A percentile compares a stretch with the other conserved stretches of the same genome.
These are phyloP conservation scores for Platyura marginata DNA, from an alignment of 1,140 invertebrate species.

Conservation along the genomic window DNA sequence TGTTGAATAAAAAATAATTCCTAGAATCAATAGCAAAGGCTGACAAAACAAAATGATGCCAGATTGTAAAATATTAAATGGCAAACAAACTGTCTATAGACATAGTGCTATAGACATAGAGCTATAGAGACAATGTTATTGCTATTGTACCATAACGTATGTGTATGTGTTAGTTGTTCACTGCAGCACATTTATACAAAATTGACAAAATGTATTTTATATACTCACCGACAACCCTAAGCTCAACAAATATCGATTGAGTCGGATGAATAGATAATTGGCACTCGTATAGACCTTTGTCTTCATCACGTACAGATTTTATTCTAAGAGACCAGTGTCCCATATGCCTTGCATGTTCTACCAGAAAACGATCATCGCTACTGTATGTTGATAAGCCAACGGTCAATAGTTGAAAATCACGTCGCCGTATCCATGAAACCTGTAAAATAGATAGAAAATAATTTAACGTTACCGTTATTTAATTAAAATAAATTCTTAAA, in stretches of 20 bases:
- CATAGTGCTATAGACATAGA: too few species aligned
- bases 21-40: too few species aligned
- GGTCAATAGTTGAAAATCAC: constrained; percentile 51
- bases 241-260: constrained; percentile 50
- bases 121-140: not conserved
- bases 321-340: constrained; percentile 56
- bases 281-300: constrained; percentile 62
- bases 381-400: constrained; percentile 52
- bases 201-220: too few species aligned
- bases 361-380: constrained; percentile 52
- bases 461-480: too few species aligned
- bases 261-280: constrained; percentile 65
- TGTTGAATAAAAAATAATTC: too few species aligned
- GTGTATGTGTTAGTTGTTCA: not conserved
- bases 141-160: not conserved
- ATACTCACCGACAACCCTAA: constrained; percentile 59
- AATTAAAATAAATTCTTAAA: too few species aligned
- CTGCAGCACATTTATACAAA: not conserved
- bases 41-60: too few species aligned
- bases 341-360: constrained; percentile 58
- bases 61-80: too few species aligned
- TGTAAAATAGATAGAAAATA: too few species aligned
- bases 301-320: constrained; percentile 44
- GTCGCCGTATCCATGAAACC: constrained; percentile 50
- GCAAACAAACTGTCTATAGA: too few species aligned